Percentiles rank a stretch among this genome's conserved stretches.
These are phyloP conservation scores for Amblyornis subalaris DNA, from an alignment of 2,113 vertebrate genomes.

Conservation along the genomic window DNA sequence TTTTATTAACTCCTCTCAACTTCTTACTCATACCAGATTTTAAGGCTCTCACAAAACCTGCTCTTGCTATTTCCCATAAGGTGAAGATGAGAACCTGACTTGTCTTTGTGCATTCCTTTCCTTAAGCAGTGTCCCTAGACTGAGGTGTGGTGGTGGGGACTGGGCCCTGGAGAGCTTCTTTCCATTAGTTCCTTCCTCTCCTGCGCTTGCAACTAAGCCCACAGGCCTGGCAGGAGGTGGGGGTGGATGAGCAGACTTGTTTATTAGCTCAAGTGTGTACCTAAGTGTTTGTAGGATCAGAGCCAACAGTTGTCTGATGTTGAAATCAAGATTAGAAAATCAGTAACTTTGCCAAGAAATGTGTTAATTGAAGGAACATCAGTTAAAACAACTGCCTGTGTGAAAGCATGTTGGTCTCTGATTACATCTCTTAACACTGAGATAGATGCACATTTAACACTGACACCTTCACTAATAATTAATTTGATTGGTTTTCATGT, in stretches of 20 bases:
- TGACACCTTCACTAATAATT: neutral
- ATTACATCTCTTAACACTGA: neutral
- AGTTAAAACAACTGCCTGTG: neutral
- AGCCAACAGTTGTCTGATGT: neutral
- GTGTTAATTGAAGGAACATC: neutral
- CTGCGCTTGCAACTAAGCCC: rapidly evolving
- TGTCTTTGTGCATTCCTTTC: neutral
- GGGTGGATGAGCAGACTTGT: neutral
- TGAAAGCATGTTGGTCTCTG: neutral
- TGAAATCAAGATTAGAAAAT: neutral
- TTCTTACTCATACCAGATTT: neutral
- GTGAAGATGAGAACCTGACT: neutral
- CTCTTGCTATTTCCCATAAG: neutral
- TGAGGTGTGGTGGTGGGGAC: neutral
- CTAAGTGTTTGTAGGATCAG: neutral
- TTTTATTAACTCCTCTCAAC: neutral
- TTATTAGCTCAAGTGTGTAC: neutral
- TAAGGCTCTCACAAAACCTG: neutral
- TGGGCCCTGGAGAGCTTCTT: neutral
- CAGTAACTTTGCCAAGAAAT: neutral
- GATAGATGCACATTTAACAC: neutral
- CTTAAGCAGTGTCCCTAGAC: rapidly evolving
- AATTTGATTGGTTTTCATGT: neutral
- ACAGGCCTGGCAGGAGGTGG: rapidly evolving
- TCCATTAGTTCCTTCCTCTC: no score